These are phyloP conservation scores for Eolophus roseicapilla DNA, from an alignment of 2,113 vertebrate species.

Conservation along the genomic window DNA sequence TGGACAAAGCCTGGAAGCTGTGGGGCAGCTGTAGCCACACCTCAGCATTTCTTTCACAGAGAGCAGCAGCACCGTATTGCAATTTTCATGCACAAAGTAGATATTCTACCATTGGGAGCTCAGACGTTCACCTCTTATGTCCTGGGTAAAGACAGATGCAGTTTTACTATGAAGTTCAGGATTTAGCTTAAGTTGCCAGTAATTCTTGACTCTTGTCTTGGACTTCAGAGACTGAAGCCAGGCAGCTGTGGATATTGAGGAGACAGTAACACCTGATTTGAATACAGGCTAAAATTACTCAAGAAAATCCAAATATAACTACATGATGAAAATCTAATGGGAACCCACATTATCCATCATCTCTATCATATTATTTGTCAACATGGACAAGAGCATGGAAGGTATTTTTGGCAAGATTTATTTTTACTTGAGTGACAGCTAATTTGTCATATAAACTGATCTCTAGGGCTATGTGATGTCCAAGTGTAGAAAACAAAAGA, in stretches of 20 bases:
- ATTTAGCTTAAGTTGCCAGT: not conserved
- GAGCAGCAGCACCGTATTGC: not conserved
- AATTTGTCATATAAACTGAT: conserved; percentile 27
- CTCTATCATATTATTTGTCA: conserved; percentile 8
- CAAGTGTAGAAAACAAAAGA: not conserved
- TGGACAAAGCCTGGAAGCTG: not conserved
- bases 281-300: not conserved
- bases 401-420: not conserved
- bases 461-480: not conserved
- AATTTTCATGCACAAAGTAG: not conserved
- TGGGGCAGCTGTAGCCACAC: not conserved
- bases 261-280: not conserved
- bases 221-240: not conserved
- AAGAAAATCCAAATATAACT: not conserved
- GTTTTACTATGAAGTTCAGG: not conserved
- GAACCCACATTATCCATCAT: not conserved
- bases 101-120: not conserved
- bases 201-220: not conserved
- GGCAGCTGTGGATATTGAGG: not conserved
- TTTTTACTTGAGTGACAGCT: conserved; percentile 13
- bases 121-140: not conserved
- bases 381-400: not conserved
- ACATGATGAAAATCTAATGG: not conserved
- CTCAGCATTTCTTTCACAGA: not conserved
- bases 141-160: not conserved